Evolutionary conservation across 1,140 invertebrate species (phyloP).

Genomic region (Sinonovacula constricta): DNA sequence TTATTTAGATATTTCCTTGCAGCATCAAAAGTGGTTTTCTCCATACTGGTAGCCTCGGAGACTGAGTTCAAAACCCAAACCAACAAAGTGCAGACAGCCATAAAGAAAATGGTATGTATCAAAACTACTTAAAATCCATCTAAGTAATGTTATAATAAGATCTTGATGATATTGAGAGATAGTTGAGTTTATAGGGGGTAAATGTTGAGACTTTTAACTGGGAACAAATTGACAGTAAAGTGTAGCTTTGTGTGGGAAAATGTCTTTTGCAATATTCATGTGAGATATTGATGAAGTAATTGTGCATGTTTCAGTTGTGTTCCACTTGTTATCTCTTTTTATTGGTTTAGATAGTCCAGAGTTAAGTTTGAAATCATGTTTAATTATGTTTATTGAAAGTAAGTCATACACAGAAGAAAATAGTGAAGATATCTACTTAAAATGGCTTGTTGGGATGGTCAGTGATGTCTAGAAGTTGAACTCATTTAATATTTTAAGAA

Average conservation of each 20-base stretch:
- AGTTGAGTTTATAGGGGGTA: background rate
- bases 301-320: too few species aligned
- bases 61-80: conserved; percentile 33
- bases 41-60: conserved; percentile 31
- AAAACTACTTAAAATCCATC: background rate
- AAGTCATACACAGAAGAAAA: too few species aligned
- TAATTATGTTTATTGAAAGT: too few species aligned
- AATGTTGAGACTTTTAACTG: background rate
- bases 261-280: too few species aligned
- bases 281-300: too few species aligned
- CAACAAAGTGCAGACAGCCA: conserved; percentile 45
- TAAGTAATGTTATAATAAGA: background rate
- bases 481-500: too few species aligned
- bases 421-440: too few species aligned
- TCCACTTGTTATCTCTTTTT: too few species aligned
- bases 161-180: background rate
- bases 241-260: background rate
- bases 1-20: background rate
- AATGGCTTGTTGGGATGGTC: too few species aligned
- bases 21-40: conserved; percentile 44
- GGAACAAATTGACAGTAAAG: background rate
- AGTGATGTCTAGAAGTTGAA: too few species aligned
- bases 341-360: too few species aligned
- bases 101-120: conserved; percentile 24
- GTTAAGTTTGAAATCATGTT: too few species aligned